A percentile compares a stretch with the other conserved stretches of the same genome.
phyloP scores from a whole-genome alignment of 2,797 vertebrate species.

The Nyctibius grandis region DNA sequence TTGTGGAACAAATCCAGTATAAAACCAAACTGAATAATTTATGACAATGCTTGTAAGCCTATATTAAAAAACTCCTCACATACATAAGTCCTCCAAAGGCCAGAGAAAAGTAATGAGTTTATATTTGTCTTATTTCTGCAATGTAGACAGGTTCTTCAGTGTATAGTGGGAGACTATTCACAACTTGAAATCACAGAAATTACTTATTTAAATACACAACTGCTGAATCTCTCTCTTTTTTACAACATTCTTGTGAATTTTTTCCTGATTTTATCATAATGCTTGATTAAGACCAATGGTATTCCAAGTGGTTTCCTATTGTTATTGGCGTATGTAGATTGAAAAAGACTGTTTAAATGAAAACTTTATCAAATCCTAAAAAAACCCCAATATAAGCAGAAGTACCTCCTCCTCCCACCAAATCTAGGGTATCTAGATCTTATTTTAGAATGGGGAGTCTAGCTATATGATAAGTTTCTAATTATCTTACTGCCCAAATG shows the following conservation, averaged over 20 bases:
- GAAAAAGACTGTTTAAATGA: neutral
- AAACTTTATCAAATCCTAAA: neutral
- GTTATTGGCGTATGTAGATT: neutral
- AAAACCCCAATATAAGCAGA: fast-evolving
- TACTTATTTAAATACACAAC: neutral
- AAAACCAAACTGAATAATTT: conserved; percentile 56
- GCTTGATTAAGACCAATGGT: neutral
- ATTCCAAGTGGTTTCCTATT: neutral
- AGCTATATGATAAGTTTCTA: neutral
- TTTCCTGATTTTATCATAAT: neutral
- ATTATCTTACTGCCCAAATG: neutral
- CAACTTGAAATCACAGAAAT: neutral
- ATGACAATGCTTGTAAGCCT: conserved; percentile 27
- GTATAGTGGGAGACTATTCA: neutral
- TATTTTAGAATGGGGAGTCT: neutral
- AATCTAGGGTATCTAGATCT: neutral
- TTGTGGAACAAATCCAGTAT: conserved; percentile 26
- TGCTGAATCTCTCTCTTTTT: neutral
- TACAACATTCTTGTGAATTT: neutral
- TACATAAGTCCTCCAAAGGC: neutral
- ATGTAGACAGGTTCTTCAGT: neutral
- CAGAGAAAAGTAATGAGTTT: conserved; percentile 17
- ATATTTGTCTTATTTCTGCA: conserved; percentile 28
- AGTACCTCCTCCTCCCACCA: neutral
- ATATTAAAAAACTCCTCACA: conserved; percentile 43